Evolutionary conservation across 2,113 vertebrate species (phyloP).

Genomic region (Zeus faber): DNA sequence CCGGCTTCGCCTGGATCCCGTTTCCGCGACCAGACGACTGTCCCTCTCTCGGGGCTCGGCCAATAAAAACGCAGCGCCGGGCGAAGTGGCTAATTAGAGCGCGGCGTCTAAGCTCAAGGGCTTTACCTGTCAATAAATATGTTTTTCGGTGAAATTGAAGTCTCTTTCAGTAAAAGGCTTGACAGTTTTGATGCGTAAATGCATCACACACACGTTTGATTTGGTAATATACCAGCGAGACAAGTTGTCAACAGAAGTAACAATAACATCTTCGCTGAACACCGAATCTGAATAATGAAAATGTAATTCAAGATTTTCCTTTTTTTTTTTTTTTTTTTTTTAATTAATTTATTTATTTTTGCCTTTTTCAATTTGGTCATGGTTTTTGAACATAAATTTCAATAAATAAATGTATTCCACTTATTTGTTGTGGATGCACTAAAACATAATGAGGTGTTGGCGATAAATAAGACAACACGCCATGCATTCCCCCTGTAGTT

Average conservation of each 20-base stretch:
- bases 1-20: slow-evolving; percentile 32
- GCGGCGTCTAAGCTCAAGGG: slow-evolving; percentile 49
- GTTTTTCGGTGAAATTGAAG: slow-evolving; percentile 51
- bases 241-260: slow-evolving; percentile 63
- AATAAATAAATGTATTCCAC: slow-evolving; percentile 64
- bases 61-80: slow-evolving; percentile 32
- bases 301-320: slow-evolving; percentile 53
- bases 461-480: slow-evolving; percentile 64
- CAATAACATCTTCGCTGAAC: slow-evolving; percentile 64
- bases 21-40: no score
- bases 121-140: slow-evolving; percentile 66
- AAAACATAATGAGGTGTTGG: slow-evolving; percentile 65
- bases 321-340: not conserved
- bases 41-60: slow-evolving; percentile 26
- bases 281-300: slow-evolving; percentile 65
- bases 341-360: slow-evolving; percentile 2
- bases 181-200: slow-evolving; percentile 63
- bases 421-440: slow-evolving; percentile 65
- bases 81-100: slow-evolving; percentile 63
- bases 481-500: slow-evolving; percentile 37
- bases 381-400: slow-evolving; percentile 68
- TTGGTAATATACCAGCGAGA: slow-evolving; percentile 48
- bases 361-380: slow-evolving; percentile 52
- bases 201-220: slow-evolving; percentile 49
- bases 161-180: slow-evolving; percentile 46